Conservation (phyloP, 2,888 invertebrate species). For the Diaprepes abbreviatus region DNA sequence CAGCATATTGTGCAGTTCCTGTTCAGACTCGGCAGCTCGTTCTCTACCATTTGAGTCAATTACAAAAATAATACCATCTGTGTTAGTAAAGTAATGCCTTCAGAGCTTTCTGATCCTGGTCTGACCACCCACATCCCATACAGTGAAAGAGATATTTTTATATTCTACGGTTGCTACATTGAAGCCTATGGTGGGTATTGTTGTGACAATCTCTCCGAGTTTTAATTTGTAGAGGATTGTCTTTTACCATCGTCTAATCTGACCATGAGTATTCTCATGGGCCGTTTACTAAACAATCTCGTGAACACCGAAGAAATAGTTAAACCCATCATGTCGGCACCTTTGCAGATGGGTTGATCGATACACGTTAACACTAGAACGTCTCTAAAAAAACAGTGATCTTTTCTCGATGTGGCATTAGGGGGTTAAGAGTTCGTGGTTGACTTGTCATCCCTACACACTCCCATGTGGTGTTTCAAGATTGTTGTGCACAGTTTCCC, state of each 20-base stretch:
- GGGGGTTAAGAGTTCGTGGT: too few species aligned
- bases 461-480: too few species aligned
- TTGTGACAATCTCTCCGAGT: conserved; percentile 97
- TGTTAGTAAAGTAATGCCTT: conserved; percentile 99
- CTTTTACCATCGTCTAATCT: conserved; percentile 95
- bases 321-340: conserved; percentile 94
- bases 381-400: too few species aligned
- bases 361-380: too few species aligned
- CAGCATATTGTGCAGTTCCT: conserved; percentile 71
- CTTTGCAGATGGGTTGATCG: too few species aligned
- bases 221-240: conserved; percentile 98
- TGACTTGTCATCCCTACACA: too few species aligned
- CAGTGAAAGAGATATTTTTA: conserved; percentile 99
- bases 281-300: conserved; percentile 95
- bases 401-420: too few species aligned
- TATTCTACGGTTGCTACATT: conserved; percentile 99
- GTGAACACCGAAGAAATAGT: too few species aligned
- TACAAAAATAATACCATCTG: conserved; percentile 96
- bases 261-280: conserved; percentile 98
- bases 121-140: conserved; percentile 99
- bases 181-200: conserved; percentile 98
- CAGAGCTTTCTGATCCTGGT: conserved; percentile 98
- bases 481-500: too few species aligned
- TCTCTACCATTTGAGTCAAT: conserved; percentile 98
- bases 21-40: conserved; percentile 91